A percentile compares a stretch with the other conserved stretches of the same genome.
phyloP scores from a whole-genome alignment of 2,113 vertebrate genomes.

The Pedetes capensis region DNA sequence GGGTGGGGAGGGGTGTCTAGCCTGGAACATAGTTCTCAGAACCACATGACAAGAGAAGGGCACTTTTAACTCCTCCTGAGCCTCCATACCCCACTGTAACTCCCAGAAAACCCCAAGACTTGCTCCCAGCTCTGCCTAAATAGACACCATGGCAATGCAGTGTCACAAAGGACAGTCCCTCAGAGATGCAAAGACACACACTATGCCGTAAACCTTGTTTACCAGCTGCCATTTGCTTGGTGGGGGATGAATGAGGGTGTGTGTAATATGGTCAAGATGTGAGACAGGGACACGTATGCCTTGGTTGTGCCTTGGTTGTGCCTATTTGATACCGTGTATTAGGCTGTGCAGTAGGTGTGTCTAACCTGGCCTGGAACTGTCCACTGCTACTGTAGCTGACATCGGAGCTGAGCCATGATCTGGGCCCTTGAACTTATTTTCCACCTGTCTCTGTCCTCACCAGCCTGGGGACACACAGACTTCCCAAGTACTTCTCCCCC shows the following conservation, averaged over 20 bases:
- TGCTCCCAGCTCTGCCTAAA: not conserved
- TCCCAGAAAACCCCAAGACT: not conserved
- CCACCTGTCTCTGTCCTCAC: not conserved
- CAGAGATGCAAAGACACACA: not conserved
- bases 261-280: not conserved
- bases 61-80: not conserved
- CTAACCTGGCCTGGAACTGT: not conserved
- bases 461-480: not conserved
- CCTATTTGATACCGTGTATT: not conserved
- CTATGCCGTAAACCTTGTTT: not conserved
- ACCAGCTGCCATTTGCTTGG: not conserved
- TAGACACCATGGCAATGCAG: not conserved
- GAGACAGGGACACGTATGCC: accelerated
- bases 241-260: not conserved
- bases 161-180: not conserved
- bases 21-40: not conserved
- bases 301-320: not conserved
- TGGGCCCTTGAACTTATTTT: not conserved
- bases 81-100: not conserved
- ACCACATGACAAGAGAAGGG: not conserved
- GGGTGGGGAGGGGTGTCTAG: not conserved
- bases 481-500: not conserved
- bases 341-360: not conserved
- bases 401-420: not conserved
- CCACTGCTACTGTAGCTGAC: not conserved